Percentiles rank a stretch among this genome's conserved stretches.
Conservation (phyloP, 2,888 invertebrate species). For the Idaea biselata region DNA sequence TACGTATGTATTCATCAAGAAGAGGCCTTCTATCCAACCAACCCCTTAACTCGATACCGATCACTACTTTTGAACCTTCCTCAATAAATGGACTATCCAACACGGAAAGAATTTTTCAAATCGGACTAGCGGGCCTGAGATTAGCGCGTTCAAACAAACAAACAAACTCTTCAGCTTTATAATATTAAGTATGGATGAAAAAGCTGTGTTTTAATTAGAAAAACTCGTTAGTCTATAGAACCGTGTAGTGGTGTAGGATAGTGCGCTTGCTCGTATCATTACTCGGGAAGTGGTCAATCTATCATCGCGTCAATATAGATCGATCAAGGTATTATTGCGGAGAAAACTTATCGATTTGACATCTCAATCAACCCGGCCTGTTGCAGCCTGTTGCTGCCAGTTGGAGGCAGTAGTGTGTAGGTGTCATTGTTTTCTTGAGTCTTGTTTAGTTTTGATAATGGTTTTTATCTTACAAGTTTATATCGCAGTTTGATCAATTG, state of each 20-base stretch:
- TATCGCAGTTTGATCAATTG: background rate
- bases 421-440: slow-evolving; percentile 15
- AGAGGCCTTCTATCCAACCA: too few species aligned
- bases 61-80: too few species aligned
- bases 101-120: too few species aligned
- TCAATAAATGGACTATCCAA: too few species aligned
- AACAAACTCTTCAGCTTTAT: too few species aligned
- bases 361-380: slow-evolving; percentile 13
- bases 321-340: slow-evolving; percentile 45
- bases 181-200: too few species aligned
- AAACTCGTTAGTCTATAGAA: slow-evolving; percentile 17
- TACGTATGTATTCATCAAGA: too few species aligned
- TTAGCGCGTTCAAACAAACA: too few species aligned
- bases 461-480: background rate
- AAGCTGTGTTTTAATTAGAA: too few species aligned
- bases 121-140: too few species aligned
- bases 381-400: slow-evolving; percentile 2
- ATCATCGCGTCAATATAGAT: slow-evolving; percentile 48
- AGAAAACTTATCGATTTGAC: slow-evolving; percentile 23
- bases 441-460: background rate
- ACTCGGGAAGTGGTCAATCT: slow-evolving; percentile 45
- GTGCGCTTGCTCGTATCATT: slow-evolving; percentile 28
- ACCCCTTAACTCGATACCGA: too few species aligned
- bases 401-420: slow-evolving; percentile 12
- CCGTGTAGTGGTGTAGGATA: slow-evolving; percentile 9